phyloP scores from a whole-genome alignment of 1,140 invertebrate genomes.

The Drosophila funebris region DNA sequence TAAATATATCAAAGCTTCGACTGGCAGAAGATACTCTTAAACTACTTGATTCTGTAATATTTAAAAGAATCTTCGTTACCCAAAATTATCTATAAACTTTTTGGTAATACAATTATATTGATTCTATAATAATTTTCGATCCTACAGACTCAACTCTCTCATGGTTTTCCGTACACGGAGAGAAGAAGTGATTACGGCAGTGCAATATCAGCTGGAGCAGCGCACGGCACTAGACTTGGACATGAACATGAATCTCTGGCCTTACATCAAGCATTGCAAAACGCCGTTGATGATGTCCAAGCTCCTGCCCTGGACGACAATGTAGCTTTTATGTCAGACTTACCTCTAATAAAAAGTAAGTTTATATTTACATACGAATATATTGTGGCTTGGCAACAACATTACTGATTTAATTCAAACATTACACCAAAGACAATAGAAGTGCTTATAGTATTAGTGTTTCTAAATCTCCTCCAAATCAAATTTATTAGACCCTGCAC shows the following conservation, averaged over 20 bases:
- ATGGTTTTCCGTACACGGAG: constrained; percentile 83
- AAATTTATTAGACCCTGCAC: too few species aligned
- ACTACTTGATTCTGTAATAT: too few species aligned
- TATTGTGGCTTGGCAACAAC: too few species aligned
- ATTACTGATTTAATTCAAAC: too few species aligned
- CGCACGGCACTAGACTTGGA: constrained; percentile 74
- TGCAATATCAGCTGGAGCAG: constrained; percentile 72
- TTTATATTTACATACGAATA: constrained; percentile 53
- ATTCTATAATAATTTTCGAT: not conserved
- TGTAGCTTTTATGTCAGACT: constrained; percentile 93
- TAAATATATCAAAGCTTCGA: too few species aligned
- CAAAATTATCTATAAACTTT: too few species aligned
- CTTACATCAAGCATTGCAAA: constrained; percentile 87
- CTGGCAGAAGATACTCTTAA: too few species aligned
- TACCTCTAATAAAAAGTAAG: constrained; percentile 95
- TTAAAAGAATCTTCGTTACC: too few species aligned
- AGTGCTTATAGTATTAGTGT: too few species aligned
- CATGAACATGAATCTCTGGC: constrained; percentile 87
- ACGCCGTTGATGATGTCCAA: constrained; percentile 90
- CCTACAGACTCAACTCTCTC: constrained; percentile 79
- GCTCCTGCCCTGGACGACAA: constrained; percentile 93
- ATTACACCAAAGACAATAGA: too few species aligned
- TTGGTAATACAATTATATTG: too few species aligned
- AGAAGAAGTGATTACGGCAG: constrained; percentile 79
- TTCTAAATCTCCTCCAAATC: too few species aligned